phyloP scores from a whole-genome alignment of 1,140 invertebrate genomes.

The Pseudomyrmex dendroicus region DNA sequence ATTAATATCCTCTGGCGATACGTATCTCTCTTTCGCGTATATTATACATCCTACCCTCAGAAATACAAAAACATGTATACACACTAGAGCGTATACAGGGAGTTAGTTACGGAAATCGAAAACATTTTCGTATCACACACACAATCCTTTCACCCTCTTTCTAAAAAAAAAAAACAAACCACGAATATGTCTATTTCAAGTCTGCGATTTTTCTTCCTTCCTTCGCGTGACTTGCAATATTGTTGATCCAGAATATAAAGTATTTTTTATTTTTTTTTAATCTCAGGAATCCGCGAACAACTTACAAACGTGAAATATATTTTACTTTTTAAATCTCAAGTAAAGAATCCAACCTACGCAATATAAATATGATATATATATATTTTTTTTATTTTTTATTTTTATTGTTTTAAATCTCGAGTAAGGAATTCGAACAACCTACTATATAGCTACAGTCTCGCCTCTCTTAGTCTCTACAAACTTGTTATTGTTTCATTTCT shows the following conservation, averaged over 20 bases:
- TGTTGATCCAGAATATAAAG: background rate
- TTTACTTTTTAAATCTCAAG: no score
- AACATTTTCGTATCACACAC: conserved; percentile 69
- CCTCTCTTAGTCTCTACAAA: no score
- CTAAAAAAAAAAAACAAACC: conserved; percentile 28
- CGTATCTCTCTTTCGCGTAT: conserved; percentile 76
- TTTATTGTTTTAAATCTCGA: no score
- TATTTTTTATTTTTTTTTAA: no score
- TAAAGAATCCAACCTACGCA: background rate
- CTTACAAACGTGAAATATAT: background rate
- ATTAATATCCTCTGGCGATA: conserved; percentile 83
- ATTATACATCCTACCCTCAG: conserved; percentile 80
- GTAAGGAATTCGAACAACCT: no score
- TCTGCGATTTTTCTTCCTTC: conserved; percentile 13
- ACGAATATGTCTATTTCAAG: conserved; percentile 47
- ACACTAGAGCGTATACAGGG: conserved; percentile 60
- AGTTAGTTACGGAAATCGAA: conserved; percentile 81
- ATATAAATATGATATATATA: conserved; percentile 15
- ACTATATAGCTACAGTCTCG: no score
- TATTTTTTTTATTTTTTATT: conserved; percentile 9
- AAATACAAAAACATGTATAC: conserved; percentile 78
- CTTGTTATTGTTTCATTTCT: no score
- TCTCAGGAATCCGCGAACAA: no score
- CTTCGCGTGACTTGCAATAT: conserved; percentile 17
- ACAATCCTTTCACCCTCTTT: conserved; percentile 62